A percentile compares a stretch with the other conserved stretches of the same genome.
Evolutionary conservation across 1,140 invertebrate genomes (phyloP).

Genomic region (Papilio polyxenes): DNA sequence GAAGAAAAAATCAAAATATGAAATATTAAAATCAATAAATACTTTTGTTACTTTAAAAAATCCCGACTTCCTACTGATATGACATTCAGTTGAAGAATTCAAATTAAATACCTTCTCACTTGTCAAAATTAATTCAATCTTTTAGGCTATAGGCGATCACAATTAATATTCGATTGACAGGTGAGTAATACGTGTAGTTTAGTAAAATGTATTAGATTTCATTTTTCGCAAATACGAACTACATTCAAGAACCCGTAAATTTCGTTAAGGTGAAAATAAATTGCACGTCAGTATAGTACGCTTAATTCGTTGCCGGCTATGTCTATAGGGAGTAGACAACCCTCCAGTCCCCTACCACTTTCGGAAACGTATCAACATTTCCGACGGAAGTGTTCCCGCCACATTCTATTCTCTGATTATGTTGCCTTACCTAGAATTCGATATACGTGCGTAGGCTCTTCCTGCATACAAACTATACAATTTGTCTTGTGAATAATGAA

Average conservation of each 20-base stretch:
- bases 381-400: slow-evolving; percentile 30
- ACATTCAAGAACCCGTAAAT: background rate
- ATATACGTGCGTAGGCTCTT: background rate
- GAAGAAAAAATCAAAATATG: background rate
- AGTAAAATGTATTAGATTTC: background rate
- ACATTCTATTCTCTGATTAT: slow-evolving; percentile 30
- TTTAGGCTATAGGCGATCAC: no score
- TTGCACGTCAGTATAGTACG: slow-evolving; percentile 26
- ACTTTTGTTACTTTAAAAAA: no score
- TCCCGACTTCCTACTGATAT: no score
- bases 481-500: background rate
- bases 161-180: no score
- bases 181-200: background rate
- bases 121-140: no score
- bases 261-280: slow-evolving; percentile 28
- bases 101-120: no score
- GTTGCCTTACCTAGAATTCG: background rate
- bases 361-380: slow-evolving; percentile 31
- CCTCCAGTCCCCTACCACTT: slow-evolving; percentile 25
- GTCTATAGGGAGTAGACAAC: slow-evolving; percentile 8
- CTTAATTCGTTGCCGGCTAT: slow-evolving; percentile 24
- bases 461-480: background rate
- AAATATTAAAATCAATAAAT: background rate
- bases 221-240: background rate
- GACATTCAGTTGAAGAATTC: no score